Evolutionary conservation across 92 coral and sea anemone species (phyloP).

Genomic region (Bergia sp.): DNA sequence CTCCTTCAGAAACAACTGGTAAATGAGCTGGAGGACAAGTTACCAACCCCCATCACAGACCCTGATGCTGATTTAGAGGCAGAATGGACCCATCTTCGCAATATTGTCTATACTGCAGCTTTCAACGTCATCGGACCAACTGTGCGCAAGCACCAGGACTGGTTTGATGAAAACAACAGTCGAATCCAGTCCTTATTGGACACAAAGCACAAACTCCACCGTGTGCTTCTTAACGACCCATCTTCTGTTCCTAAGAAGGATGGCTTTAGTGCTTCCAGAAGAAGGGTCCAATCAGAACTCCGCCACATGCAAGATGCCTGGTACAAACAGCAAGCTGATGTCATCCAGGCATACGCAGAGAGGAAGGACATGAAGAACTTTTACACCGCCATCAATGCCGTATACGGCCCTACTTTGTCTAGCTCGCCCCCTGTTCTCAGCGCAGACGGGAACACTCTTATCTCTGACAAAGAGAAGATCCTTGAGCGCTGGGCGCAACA

Average conservation of each 20-base stretch:
- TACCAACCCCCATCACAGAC: neutral
- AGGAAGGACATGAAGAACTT: slow-evolving; percentile 14
- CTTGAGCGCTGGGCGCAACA: slow-evolving; percentile 27
- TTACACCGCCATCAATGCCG: slow-evolving; percentile 9
- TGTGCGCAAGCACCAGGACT: neutral
- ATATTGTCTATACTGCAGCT: neutral
- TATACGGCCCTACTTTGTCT: slow-evolving; percentile 15
- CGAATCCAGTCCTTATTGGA: slow-evolving; percentile 8
- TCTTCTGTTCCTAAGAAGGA: slow-evolving; percentile 19
- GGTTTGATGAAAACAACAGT: neutral
- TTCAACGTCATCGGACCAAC: neutral
- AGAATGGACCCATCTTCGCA: neutral
- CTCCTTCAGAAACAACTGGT: slow-evolving; percentile 12
- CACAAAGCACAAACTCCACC: slow-evolving; percentile 1
- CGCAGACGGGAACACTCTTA: slow-evolving; percentile 1
- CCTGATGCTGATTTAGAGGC: slow-evolving; percentile 2
- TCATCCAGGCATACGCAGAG: slow-evolving; percentile 45
- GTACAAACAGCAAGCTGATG: slow-evolving; percentile 6
- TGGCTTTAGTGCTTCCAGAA: neutral
- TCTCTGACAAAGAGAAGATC: slow-evolving; percentile 3
- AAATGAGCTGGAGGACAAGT: slow-evolving; percentile 34
- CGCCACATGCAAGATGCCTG: slow-evolving; percentile 27
- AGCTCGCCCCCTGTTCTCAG: neutral
- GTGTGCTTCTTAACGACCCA: slow-evolving; percentile 17
- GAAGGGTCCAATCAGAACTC: slow-evolving; percentile 24